These are phyloP conservation scores for Protosalanx chinensis DNA, from an alignment of 2,797 vertebrate genomes.

Conservation along the genomic window DNA sequence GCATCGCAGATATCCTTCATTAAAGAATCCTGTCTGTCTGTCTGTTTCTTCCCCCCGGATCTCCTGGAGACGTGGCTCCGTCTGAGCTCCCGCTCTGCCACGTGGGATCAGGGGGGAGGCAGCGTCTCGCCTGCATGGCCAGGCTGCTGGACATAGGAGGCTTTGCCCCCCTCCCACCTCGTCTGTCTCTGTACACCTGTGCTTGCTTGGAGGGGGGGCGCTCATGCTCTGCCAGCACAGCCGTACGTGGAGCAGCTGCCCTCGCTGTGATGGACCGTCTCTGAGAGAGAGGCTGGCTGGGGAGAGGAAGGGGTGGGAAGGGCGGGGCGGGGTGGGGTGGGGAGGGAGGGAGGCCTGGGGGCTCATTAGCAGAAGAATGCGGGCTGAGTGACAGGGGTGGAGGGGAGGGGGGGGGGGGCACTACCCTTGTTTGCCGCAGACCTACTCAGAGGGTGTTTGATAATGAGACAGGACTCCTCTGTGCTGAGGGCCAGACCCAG, in stretches of 20 bases:
- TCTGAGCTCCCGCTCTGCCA: constrained; percentile 28
- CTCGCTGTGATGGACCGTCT: neutral
- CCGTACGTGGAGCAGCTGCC: constrained; percentile 5
- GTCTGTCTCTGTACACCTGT: too few species aligned
- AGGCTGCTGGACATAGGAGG: too few species aligned
- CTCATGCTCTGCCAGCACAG: constrained; percentile 20
- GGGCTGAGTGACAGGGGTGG: constrained; percentile 42
- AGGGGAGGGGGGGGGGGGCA: constrained; percentile 20
- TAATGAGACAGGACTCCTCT: constrained; percentile 44
- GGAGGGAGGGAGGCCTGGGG: constrained; percentile 20
- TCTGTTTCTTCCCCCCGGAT: constrained; percentile 13
- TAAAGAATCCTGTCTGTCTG: constrained; percentile 35
- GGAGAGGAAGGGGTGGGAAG: neutral
- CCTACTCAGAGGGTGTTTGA: constrained; percentile 38
- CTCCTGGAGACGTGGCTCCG: constrained; percentile 26
- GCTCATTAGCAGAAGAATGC: constrained; percentile 73
- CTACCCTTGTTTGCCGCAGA: constrained; percentile 37
- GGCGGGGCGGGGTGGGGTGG: constrained; percentile 23
- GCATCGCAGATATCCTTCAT: constrained; percentile 51
- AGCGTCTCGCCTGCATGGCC: neutral
- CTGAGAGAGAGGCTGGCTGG: constrained; percentile 21
- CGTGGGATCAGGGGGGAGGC: neutral
- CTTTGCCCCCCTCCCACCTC: too few species aligned
- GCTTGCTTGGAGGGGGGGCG: too few species aligned
- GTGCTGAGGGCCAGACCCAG: constrained; percentile 21